Percentiles rank a stretch among this genome's conserved stretches.
phyloP scores from a whole-genome alignment of 2,113 vertebrate genomes.

The rat (Rattus norvegicus) region DNA sequence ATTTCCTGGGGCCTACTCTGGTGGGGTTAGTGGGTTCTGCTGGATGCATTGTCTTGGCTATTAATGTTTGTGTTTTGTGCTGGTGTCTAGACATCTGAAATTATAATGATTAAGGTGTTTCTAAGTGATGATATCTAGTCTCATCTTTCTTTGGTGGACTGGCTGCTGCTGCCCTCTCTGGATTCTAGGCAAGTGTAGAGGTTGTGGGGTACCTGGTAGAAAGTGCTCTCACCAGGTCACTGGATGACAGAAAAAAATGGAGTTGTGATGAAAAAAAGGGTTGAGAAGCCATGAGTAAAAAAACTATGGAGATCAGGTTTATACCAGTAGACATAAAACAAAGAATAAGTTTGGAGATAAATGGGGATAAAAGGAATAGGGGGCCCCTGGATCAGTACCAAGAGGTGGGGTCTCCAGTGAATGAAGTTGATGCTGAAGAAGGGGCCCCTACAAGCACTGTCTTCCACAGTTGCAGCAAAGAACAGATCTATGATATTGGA shows the following conservation, averaged over 20 bases:
- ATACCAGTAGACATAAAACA: not conserved
- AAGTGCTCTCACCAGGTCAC: too few species aligned
- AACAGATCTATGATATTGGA: not conserved
- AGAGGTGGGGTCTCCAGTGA: not conserved
- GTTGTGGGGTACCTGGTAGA: not conserved
- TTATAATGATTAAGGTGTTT: not conserved
- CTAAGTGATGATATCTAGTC: not conserved
- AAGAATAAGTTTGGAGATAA: not conserved
- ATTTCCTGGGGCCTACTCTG: not conserved
- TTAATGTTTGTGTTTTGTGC: not conserved
- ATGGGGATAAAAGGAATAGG: not conserved
- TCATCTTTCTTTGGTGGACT: not conserved
- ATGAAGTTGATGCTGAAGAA: not conserved
- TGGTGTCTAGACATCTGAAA: not conserved
- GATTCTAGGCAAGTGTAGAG: not conserved
- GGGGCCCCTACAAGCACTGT: not conserved
- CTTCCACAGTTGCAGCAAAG: too few species aligned
- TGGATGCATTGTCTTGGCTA: not conserved
- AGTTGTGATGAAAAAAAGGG: too few species aligned
- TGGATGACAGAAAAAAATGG: not conserved
- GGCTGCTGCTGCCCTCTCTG: not conserved
- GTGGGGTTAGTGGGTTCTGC: not conserved
- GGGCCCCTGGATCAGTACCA: not conserved
- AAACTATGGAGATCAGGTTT: not conserved
- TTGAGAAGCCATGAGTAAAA: too few species aligned